These are phyloP conservation scores for Eupithecia dodoneata DNA, from an alignment of 2,888 invertebrate species.

Conservation along the genomic window DNA sequence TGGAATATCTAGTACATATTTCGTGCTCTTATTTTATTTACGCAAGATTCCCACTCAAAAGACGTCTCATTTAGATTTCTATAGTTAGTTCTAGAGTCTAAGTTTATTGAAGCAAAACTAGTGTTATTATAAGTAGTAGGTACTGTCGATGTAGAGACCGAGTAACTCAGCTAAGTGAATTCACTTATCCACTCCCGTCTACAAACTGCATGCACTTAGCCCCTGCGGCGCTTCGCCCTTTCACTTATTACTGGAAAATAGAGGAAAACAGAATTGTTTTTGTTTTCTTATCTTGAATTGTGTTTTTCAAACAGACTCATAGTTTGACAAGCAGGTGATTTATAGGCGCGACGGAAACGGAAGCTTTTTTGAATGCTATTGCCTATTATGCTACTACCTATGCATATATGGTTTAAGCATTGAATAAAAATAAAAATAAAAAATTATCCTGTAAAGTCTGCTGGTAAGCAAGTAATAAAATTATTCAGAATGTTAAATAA, in stretches of 20 bases:
- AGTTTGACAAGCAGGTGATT: background rate
- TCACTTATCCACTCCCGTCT: conserved; percentile 38
- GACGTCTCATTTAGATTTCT: background rate
- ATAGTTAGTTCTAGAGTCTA: no score
- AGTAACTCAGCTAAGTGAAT: conserved; percentile 18
- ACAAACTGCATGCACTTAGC: conserved; percentile 50
- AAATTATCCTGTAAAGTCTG: no score
- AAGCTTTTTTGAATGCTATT: background rate
- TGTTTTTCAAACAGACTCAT: background rate
- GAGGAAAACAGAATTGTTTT: conserved; percentile 25
- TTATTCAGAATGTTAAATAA: background rate
- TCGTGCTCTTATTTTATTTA: no score
- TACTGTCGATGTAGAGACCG: background rate
- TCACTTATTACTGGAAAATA: conserved; percentile 35
- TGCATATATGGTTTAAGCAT: no score
- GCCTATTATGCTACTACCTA: no score
- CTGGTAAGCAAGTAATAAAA: background rate
- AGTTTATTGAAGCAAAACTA: background rate
- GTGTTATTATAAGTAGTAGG: conserved; percentile 11
- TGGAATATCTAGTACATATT: no score
- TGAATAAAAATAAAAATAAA: no score
- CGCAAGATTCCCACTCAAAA: background rate
- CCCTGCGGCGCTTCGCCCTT: conserved; percentile 49
- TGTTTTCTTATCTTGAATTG: conserved; percentile 16
- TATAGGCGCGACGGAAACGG: background rate